Conservation (phyloP, 1,140 invertebrate species). For the Lerema accius region DNA sequence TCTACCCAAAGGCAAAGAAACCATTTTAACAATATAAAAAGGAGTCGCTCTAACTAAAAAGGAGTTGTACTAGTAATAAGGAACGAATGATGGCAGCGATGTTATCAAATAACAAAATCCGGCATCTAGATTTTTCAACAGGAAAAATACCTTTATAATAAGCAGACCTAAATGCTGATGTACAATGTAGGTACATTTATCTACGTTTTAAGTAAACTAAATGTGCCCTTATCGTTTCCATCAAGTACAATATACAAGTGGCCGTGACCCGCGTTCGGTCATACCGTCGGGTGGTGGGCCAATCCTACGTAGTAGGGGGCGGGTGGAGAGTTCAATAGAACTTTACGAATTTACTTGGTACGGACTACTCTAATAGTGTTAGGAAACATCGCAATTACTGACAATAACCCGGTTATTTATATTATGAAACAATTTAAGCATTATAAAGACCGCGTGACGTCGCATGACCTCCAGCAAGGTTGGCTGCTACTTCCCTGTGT, state of each 20-base stretch:
- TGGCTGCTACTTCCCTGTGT: conserved; percentile 76
- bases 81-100: background rate
- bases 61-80: background rate
- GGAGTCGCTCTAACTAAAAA: too few relatives aligned
- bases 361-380: conserved; percentile 12
- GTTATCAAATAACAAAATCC: background rate
- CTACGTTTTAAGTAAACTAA: background rate
- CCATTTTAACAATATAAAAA: too few relatives aligned
- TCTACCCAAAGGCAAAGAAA: too few relatives aligned
- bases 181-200: conserved; percentile 3
- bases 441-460: conserved; percentile 72
- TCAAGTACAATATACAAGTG: conserved; percentile 39
- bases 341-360: conserved; percentile 35
- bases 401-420: conserved; percentile 36
- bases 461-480: conserved; percentile 76
- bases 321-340: conserved; percentile 37
- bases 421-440: conserved; percentile 72
- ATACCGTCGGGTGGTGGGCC: conserved; percentile 45
- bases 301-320: conserved; percentile 36
- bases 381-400: conserved; percentile 37
- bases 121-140: background rate
- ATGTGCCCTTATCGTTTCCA: conserved; percentile 9
- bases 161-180: background rate
- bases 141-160: background rate
- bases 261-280: conserved; percentile 71